phyloP scores from a whole-genome alignment of 2,888 invertebrate genomes.

The Dolomedes plantarius region DNA sequence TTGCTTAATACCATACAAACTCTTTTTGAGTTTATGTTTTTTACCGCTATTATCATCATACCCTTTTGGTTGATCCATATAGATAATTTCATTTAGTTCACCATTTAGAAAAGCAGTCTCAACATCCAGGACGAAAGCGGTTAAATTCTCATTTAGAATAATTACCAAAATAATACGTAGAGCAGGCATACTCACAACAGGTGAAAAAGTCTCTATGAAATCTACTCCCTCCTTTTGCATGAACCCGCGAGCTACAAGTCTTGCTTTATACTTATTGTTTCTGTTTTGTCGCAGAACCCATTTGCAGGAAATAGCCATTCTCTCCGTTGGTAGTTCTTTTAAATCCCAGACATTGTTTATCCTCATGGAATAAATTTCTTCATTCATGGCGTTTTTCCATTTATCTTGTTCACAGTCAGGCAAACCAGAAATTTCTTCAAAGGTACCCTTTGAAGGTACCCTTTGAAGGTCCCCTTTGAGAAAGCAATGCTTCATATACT shows the following conservation, averaged over 20 bases:
- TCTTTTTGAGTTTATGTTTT: slow-evolving; percentile 9
- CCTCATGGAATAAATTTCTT: slow-evolving; percentile 10
- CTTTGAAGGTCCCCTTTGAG: background rate
- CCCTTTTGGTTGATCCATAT: background rate
- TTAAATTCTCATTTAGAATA: background rate
- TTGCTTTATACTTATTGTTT: slow-evolving; percentile 4
- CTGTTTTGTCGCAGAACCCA: background rate
- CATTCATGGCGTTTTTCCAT: slow-evolving; percentile 9
- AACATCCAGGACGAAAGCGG: background rate
- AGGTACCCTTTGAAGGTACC: too few species aligned
- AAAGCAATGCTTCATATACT: background rate
- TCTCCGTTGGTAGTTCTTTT: background rate
- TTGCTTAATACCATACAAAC: background rate
- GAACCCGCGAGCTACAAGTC: background rate
- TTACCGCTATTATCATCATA: slow-evolving; percentile 23
- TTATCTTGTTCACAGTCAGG: background rate
- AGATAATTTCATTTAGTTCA: background rate
- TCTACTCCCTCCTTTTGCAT: background rate
- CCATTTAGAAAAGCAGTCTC: slow-evolving; percentile 25
- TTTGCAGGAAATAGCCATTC: background rate
- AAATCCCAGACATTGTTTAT: slow-evolving; percentile 18
- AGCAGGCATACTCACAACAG: slow-evolving; percentile 3
- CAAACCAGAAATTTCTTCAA: background rate
- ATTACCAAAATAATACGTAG: background rate
- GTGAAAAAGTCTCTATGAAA: slow-evolving; percentile 12